Percentiles rank a stretch among this genome's conserved stretches.
Conservation (phyloP, 2,113 vertebrate genomes). For the Hypomesus transpacificus region DNA sequence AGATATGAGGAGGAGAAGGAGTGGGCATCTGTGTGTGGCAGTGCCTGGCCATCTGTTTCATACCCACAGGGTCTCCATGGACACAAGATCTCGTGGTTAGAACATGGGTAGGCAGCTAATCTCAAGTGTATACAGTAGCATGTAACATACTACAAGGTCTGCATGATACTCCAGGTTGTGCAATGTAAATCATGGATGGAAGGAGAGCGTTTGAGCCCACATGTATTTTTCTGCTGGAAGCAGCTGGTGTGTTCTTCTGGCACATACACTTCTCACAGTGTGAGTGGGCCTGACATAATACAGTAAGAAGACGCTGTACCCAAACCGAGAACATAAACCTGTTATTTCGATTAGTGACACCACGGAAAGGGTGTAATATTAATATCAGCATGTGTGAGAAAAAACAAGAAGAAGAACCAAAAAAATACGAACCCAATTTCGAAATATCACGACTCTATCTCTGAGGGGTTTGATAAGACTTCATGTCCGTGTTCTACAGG, state of each 20-base stretch:
- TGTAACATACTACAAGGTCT: too few relatives aligned
- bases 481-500: background rate
- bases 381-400: background rate
- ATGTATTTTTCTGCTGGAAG: background rate
- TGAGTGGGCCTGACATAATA: background rate
- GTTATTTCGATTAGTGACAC: too few relatives aligned
- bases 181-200: too few relatives aligned
- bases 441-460: background rate
- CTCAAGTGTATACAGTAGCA: constrained; percentile 14
- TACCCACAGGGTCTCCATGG: constrained; percentile 65
- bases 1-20: constrained; percentile 55
- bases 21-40: constrained; percentile 65
- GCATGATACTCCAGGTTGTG: too few relatives aligned
- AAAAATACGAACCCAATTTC: too few relatives aligned
- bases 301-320: background rate
- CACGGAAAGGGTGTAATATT: too few relatives aligned
- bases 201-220: too few relatives aligned
- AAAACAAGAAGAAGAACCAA: background rate
- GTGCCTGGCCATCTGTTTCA: constrained; percentile 64
- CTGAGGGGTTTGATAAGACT: background rate
- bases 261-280: background rate
- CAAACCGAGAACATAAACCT: background rate
- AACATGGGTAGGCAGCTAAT: constrained; percentile 46
- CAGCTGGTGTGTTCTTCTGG: background rate
- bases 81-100: constrained; percentile 62